phyloP scores from a whole-genome alignment of 2,797 vertebrate species.

The Nyctalus aviator region DNA sequence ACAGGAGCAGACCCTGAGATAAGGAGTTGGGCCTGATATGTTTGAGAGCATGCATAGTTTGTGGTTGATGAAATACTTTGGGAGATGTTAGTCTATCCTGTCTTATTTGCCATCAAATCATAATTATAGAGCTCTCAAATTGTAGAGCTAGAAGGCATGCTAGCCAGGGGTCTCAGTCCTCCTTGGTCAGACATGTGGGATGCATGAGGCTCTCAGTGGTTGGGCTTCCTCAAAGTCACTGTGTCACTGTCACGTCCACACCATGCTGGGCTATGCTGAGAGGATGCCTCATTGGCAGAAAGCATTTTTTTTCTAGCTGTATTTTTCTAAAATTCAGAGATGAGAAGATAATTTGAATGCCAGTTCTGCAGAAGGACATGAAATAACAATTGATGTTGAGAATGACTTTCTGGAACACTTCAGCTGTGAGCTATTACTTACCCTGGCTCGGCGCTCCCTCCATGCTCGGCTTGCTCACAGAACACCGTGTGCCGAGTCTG shows the following conservation, averaged over 20 bases:
- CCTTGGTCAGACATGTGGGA: neutral
- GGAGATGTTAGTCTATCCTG: neutral
- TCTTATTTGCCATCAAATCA: neutral
- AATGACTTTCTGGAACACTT: slow-evolving; percentile 16
- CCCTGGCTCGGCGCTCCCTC: slow-evolving; percentile 36
- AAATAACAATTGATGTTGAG: slow-evolving; percentile 12
- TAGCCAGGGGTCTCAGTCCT: neutral
- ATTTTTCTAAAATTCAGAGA: slow-evolving; percentile 27
- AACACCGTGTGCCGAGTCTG: slow-evolving; percentile 40
- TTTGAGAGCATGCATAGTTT: neutral
- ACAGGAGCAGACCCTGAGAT: neutral
- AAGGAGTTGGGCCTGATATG: neutral
- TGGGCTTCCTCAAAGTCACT: neutral
- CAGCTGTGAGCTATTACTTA: slow-evolving; percentile 43
- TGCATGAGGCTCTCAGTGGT: neutral
- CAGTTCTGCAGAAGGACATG: slow-evolving; percentile 11
- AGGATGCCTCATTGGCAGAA: neutral
- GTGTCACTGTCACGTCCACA: neutral
- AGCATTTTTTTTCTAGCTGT: neutral
- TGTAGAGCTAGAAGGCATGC: neutral
- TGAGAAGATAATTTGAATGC: slow-evolving; percentile 43
- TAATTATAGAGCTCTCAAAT: neutral
- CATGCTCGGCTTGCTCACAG: neutral
- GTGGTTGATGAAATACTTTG: neutral
- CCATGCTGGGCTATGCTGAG: neutral